phyloP scores from a whole-genome alignment of 1,140 invertebrate species.

The Papilio xuthus region DNA sequence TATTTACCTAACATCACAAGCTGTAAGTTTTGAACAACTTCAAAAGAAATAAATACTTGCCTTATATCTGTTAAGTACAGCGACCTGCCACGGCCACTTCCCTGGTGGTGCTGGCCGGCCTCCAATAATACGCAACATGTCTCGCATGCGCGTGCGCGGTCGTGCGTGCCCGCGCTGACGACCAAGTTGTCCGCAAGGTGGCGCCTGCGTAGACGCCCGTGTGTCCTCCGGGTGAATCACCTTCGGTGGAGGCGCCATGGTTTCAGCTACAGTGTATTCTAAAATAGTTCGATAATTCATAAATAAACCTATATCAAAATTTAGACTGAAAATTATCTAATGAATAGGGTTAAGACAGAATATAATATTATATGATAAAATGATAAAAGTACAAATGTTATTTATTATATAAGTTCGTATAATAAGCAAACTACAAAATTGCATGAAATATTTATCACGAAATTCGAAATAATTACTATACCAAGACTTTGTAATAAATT shows the following conservation, averaged over 20 bases:
- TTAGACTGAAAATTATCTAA: too few relatives aligned
- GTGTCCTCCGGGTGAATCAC: slow-evolving; percentile 64
- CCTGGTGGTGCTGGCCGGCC: slow-evolving; percentile 88
- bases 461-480: too few relatives aligned
- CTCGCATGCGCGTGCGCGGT: slow-evolving; percentile 58
- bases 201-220: slow-evolving; percentile 27
- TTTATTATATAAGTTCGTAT: too few relatives aligned
- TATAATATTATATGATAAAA: too few relatives aligned
- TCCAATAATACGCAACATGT: slow-evolving; percentile 91
- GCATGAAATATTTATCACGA: too few relatives aligned
- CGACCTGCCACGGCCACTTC: slow-evolving; percentile 97
- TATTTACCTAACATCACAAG: too few relatives aligned
- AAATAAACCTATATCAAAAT: neutral
- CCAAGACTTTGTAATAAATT: too few relatives aligned
- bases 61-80: slow-evolving; percentile 91
- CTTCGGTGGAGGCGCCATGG: slow-evolving; percentile 62
- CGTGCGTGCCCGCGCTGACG: slow-evolving; percentile 53
- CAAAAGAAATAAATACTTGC: slow-evolving; percentile 71
- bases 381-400: too few relatives aligned
- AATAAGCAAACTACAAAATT: too few relatives aligned
- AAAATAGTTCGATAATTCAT: slow-evolving; percentile 41
- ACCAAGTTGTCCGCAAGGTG: slow-evolving; percentile 60
- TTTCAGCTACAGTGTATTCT: slow-evolving; percentile 59
- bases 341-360: too few relatives aligned
- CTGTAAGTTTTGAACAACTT: neutral